phyloP scores from a whole-genome alignment of 2,888 invertebrate species.

The Machimus rusticus region DNA sequence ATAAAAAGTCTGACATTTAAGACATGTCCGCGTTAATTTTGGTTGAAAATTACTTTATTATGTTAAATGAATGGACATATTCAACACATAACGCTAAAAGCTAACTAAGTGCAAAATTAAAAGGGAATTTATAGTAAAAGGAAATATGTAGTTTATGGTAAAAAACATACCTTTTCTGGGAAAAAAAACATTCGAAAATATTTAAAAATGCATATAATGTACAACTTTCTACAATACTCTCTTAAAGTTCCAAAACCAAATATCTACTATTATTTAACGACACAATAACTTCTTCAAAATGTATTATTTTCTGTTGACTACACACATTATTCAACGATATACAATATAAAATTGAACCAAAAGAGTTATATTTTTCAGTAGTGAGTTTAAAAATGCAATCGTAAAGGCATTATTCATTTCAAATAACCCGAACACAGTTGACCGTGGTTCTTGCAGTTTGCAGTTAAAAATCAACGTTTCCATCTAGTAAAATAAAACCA shows the following conservation, averaged over 20 bases:
- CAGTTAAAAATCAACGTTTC: neutral
- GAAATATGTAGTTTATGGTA: no score
- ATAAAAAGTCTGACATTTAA: neutral
- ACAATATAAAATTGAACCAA: neutral
- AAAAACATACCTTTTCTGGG: no score
- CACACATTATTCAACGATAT: neutral
- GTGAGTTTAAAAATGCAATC: neutral
- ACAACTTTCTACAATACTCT: no score
- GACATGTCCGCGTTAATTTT: neutral
- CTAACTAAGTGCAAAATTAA: no score
- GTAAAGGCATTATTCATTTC: neutral
- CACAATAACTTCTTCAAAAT: neutral
- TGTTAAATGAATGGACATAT: no score
- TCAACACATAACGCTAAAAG: no score
- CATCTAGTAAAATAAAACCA: neutral
- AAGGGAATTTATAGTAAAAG: neutral
- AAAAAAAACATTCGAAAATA: no score
- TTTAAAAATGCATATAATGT: no score
- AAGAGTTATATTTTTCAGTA: neutral
- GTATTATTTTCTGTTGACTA: neutral
- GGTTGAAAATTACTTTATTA: neutral
- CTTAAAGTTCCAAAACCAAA: no score
- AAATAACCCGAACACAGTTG: neutral
- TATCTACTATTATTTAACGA: no score
- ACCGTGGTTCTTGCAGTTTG: neutral